A percentile compares a stretch with the other conserved stretches of the same genome.
Evolutionary conservation across 2,888 invertebrate species (phyloP).

Genomic region (Stramonita haemastoma): DNA sequence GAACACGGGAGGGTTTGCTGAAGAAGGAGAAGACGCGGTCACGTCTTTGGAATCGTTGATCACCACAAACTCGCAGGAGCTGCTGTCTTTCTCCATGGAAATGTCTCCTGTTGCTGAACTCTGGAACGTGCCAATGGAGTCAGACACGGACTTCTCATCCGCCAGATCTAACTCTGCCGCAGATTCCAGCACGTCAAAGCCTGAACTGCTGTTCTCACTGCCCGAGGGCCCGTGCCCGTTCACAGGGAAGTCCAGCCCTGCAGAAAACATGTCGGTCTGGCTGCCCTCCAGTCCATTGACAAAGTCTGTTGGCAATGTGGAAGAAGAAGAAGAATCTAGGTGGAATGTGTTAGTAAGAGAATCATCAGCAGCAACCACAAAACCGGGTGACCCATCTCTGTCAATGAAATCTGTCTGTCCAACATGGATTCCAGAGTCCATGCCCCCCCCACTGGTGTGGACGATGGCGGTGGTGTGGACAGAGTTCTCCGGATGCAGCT

Average conservation of each 20-base stretch:
- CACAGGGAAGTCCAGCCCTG: not conserved
- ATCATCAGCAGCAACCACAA: not conserved
- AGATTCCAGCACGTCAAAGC: constrained; percentile 19
- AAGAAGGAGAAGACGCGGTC: not conserved
- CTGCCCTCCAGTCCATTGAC: not conserved
- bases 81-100: constrained; percentile 4
- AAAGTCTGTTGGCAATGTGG: not conserved
- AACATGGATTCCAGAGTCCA: not conserved
- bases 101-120: not conserved
- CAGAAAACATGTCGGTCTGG: not conserved
- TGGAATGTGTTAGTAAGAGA: constrained; percentile 11
- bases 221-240: not conserved
- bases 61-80: constrained; percentile 14
- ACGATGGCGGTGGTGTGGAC: not conserved
- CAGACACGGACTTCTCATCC: not conserved
- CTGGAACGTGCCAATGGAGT: not conserved
- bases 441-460: not conserved
- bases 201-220: not conserved
- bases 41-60: not conserved
- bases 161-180: constrained; percentile 8
- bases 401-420: not conserved
- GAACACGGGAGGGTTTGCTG: not conserved
- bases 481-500: not conserved
- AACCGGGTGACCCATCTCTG: not conserved
- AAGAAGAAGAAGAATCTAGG: not conserved